Evolutionary conservation across 64 coral and sea anemone genomes (phyloP), one percentile per base, ranked within the genome.

Genomic region (Stylophora pistillata): DNA sequence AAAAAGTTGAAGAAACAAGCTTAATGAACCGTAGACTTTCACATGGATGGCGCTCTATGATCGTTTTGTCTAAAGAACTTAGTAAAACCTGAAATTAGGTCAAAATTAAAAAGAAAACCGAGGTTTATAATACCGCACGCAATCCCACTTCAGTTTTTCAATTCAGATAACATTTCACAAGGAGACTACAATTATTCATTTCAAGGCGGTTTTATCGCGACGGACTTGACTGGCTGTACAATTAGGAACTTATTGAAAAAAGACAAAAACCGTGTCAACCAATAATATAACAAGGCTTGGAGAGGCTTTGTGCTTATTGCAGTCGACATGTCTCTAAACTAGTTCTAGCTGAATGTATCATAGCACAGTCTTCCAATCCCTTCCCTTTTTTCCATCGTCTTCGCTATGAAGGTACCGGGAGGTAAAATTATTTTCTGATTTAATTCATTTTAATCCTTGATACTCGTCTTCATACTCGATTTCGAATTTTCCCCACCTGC

Each of bases 181-280:
- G 53, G 13, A 28, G 77, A 79, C 59, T 79, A 79, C 55, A 31
- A 79, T 79, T 58, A 79, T 79, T 79, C 28, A 59, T 55, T 55
- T 20, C 55, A 34, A 59, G 57, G 37, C 15, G 9, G 78, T 21
- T 82, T 82, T 82, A 64, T 82, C 58, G 64, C 78, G 12, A 59
- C 33, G 58, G 21, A 64, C 78, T 64, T 82, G 28, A 9, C 29
- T 32, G 59, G 77, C 15, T 56, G 77, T 31, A 59, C 30, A 31
- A 31, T 32, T 30, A 30, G 30, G 53, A 26, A 15, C 7, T 30
- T 79, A 32, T 60, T 58, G 26, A 56, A 58, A 33, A 32, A 60
- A 47, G 37, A 47, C 37, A 47, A 68, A 68, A 68, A 68, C 26
- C 13, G 64, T 11, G 23, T n/a, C 23, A 68, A 68, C 64, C 64